These are phyloP conservation scores for Phalacrocorax brasilianus DNA, from an alignment of 2,113 vertebrate genomes.

Conservation along the genomic window DNA sequence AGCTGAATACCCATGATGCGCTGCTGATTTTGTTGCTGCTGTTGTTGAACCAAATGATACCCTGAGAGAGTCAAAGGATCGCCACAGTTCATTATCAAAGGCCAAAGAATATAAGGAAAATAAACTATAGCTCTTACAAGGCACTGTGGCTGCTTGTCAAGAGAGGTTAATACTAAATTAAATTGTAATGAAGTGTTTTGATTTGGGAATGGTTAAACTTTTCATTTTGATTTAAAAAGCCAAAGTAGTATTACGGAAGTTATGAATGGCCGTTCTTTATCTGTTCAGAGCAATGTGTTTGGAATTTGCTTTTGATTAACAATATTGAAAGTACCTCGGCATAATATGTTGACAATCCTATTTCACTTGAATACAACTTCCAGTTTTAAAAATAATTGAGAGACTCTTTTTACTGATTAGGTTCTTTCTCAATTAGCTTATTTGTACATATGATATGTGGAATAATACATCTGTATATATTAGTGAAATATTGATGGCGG, in stretches of 20 bases:
- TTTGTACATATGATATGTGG: neutral
- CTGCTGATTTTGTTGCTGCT: neutral
- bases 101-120: neutral
- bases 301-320: neutral
- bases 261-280: neutral
- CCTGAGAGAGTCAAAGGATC: neutral
- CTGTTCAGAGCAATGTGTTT: neutral
- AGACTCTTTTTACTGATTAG: neutral
- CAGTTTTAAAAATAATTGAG: neutral
- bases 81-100: neutral
- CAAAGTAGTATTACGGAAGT: neutral
- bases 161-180: slow-evolving; percentile 21
- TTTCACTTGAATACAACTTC: neutral
- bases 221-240: slow-evolving; percentile 20
- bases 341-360: neutral
- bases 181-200: slow-evolving; percentile 21
- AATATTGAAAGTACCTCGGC: neutral
- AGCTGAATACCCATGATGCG: neutral
- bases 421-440: neutral
- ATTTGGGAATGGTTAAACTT: slow-evolving; percentile 9
- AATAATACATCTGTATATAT: neutral
- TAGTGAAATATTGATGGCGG: neutral
- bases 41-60: neutral
- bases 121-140: neutral
- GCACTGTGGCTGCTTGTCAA: neutral